These are phyloP conservation scores for Stictonetta naevosa DNA, from an alignment of 2,113 vertebrate species.

Conservation along the genomic window DNA sequence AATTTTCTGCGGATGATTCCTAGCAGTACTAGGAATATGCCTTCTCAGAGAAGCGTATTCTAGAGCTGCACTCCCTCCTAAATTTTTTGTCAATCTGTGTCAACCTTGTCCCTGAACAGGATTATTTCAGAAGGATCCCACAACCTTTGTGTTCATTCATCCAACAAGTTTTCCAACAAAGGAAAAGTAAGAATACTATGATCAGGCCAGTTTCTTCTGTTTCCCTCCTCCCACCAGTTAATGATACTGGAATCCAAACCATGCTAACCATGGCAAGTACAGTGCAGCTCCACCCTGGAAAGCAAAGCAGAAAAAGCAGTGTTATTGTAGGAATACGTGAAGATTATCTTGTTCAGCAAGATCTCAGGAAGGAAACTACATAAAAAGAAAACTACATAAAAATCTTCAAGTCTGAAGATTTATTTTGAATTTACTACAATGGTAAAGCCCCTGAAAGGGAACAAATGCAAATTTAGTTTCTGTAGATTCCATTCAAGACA, in stretches of 20 bases:
- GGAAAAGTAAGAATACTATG: not conserved
- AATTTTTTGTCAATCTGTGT: not conserved
- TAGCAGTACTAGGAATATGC: not conserved
- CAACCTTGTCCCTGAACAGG: not conserved
- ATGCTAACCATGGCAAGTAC: not conserved
- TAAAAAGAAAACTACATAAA: not conserved
- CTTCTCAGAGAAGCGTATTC: not conserved
- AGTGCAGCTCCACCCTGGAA: not conserved
- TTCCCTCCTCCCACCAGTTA: not conserved
- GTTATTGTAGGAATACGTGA: not conserved
- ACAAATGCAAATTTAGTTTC: not conserved
- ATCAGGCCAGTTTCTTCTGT: not conserved
- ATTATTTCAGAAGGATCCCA: not conserved
- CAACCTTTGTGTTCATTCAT: not conserved
- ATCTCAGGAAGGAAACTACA: not conserved
- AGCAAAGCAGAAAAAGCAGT: not conserved
- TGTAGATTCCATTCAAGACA: not conserved
- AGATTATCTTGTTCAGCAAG: not conserved
- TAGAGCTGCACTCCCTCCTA: rapidly evolving
- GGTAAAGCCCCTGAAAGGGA: not conserved
- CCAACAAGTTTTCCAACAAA: not conserved
- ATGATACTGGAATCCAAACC: not conserved
- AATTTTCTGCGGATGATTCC: not conserved
- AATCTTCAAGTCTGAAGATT: not conserved
- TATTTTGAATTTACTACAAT: not conserved